Conservation (phyloP, 2,888 invertebrate species). For the Clunio marinus region DNA sequence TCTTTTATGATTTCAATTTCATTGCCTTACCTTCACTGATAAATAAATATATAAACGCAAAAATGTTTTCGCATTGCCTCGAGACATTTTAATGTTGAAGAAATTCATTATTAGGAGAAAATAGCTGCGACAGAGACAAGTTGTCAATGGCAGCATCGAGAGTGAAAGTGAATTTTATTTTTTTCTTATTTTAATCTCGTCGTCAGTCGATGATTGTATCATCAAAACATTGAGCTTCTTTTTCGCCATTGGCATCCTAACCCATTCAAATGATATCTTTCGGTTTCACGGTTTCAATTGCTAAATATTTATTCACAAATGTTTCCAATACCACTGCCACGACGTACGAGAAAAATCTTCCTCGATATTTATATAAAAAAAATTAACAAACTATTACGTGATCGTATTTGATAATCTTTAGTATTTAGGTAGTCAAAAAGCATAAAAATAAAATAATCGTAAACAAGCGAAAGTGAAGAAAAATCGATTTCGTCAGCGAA, state of each 20-base stretch:
- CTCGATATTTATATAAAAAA: too few species aligned
- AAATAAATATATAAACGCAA: not conserved
- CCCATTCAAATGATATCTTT: not conserved
- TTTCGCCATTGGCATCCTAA: too few species aligned
- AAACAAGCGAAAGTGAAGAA: constrained; percentile 12
- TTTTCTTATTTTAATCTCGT: not conserved
- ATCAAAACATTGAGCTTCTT: too few species aligned
- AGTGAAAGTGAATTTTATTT: not conserved
- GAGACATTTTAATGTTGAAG: not conserved
- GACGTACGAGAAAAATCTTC: too few species aligned
- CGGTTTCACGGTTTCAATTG: too few species aligned
- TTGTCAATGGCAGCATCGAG: not conserved
- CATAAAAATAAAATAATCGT: too few species aligned
- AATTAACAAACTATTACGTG: constrained; percentile 4
- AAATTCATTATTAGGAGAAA: not conserved
- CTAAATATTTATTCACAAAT: constrained; percentile 1
- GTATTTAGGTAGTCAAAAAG: too few species aligned
- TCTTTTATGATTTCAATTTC: not conserved
- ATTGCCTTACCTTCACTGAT: not conserved
- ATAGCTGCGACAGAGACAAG: not conserved
- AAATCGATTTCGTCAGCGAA: constrained; percentile 1
- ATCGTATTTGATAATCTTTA: constrained; percentile 11
- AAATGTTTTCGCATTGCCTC: not conserved
- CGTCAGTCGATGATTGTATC: not conserved
- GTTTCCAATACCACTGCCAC: too few species aligned